Base-by-base conservation (phyloP, 2,113 vertebrate genomes). In the Empidonax traillii region DNA sequence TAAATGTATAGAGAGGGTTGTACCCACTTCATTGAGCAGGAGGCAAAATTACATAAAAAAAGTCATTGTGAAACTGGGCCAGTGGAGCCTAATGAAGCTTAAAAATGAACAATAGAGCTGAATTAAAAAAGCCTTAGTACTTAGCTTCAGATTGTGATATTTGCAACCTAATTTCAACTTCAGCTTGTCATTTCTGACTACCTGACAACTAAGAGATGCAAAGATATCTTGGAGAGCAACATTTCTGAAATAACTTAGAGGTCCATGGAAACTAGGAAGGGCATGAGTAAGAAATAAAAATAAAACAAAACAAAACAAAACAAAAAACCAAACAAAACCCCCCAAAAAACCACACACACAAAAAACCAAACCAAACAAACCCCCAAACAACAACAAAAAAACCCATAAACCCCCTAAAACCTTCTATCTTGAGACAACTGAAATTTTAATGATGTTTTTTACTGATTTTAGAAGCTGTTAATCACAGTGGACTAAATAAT, bases 1-100 rank as follows among this genome's bases (percentile, higher is more conserved):
- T 66, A 77, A 80, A 62, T 85, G 27, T 93, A 59, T 77, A 65
- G 47, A 37, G 33, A 37, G 33, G 16, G 37, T 51, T 91, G 31
- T 58, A 61, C 46, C n/a, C 2, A 5, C 71, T 91, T 93, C 78
- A 55, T n/a, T 91, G 71, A 94, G 62, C 66, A 85, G 21, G 46
- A 94, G 53, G 43, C 37, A 89, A 94, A 94, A 91, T 71, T 85
- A 51, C 46, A 80, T 53, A 19, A 69, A 87, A 87, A 93, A 94
- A 69, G 35, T 69, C 6, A 43, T 79, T 67, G 41, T 69, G 59
- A 87, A 95, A 80, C 25, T 93, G 55, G 74, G 91, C 96, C 89
- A 93, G 0, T 90, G 75, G 63, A 95, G 63, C 72, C 59, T 87
- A 90, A 51, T 41, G 46, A 90, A 76, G 78, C 84, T 95, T 79